Percentiles rank a stretch among this genome's conserved stretches.
These are phyloP conservation scores for Sussaba pulchella DNA, from an alignment of 2,888 invertebrate genomes.

Conservation along the genomic window DNA sequence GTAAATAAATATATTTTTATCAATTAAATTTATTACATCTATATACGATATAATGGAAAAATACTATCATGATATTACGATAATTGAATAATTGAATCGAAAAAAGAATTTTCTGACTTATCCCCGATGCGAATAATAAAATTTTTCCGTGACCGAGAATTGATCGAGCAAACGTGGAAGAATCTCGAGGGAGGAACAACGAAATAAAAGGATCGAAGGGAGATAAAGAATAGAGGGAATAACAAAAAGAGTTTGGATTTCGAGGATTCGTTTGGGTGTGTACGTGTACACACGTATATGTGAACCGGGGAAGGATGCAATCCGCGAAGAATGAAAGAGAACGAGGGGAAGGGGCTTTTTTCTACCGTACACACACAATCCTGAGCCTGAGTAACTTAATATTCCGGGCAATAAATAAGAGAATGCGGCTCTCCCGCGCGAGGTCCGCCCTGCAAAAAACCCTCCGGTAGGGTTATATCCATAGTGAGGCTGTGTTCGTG, in stretches of 20 bases:
- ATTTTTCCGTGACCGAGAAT: background rate
- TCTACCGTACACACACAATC: constrained; percentile 29
- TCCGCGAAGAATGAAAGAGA: constrained; percentile 55
- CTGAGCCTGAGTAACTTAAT: constrained; percentile 81
- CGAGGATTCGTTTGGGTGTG: constrained; percentile 15
- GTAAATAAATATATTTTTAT: too few relatives aligned
- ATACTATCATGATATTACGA: too few relatives aligned
- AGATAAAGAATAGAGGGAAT: constrained; percentile 26
- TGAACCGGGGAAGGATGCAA: constrained; percentile 60
- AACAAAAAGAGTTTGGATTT: constrained; percentile 42
- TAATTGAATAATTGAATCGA: too few relatives aligned
- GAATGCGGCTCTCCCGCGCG: constrained; percentile 77
- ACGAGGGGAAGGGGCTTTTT: constrained; percentile 2
- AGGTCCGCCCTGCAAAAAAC: constrained; percentile 79
- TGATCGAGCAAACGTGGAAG: background rate
- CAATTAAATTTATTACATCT: too few relatives aligned
- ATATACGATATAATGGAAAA: too few relatives aligned
- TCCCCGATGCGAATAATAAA: too few relatives aligned
- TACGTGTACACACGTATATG: background rate
- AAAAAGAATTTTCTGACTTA: too few relatives aligned
- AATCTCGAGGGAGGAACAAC: constrained; percentile 36
- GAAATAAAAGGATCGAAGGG: constrained; percentile 29
- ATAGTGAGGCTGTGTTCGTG: background rate
- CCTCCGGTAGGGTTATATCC: constrained; percentile 69
- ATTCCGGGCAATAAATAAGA: constrained; percentile 82